phyloP scores from a whole-genome alignment of 2,113 vertebrate genomes.

The Otocyon megalotis region DNA sequence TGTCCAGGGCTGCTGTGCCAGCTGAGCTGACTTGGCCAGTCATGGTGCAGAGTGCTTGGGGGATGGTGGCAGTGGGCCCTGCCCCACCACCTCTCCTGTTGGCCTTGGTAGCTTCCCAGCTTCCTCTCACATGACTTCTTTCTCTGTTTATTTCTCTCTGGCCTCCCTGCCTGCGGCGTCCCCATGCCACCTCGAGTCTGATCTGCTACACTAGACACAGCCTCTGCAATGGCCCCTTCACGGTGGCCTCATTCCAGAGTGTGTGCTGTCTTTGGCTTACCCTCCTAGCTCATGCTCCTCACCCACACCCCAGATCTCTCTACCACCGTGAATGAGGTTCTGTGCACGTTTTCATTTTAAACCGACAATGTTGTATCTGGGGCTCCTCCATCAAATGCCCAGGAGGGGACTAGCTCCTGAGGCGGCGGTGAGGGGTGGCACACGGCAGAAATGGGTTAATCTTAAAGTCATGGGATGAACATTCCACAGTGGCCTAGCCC shows the following conservation, averaged over 20 bases:
- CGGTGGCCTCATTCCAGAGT: not conserved
- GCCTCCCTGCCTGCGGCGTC: not conserved
- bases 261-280: not conserved
- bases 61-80: not conserved
- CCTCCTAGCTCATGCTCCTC: not conserved
- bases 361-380: not conserved
- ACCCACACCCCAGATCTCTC: not conserved
- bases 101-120: constrained; percentile 28
- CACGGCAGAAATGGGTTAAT: not conserved
- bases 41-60: not conserved
- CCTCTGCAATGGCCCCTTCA: not conserved
- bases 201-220: not conserved
- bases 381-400: not conserved
- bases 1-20: not conserved
- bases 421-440: no score
- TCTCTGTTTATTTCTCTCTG: constrained; percentile 48
- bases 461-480: not conserved
- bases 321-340: not conserved
- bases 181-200: not conserved
- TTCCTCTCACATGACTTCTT: not conserved
- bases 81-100: not conserved
- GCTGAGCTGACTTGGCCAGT: not conserved
- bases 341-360: not conserved
- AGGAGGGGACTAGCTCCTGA: not conserved
- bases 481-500: not conserved